Evolutionary conservation across 2,797 vertebrate genomes (phyloP).

Genomic region (Ctenopoma multispine): DNA sequence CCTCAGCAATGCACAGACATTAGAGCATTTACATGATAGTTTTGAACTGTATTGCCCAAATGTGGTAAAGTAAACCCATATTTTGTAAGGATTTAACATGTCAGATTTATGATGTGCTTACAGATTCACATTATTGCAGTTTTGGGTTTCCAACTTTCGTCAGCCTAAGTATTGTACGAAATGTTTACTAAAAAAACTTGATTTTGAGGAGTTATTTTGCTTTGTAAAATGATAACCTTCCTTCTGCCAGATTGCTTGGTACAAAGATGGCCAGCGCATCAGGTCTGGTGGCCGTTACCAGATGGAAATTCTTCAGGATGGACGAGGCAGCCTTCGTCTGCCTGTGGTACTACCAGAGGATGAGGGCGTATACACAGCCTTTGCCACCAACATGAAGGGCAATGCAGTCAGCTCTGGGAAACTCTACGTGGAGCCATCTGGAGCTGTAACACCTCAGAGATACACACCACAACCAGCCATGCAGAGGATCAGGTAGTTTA

Average conservation of each 20-base stretch:
- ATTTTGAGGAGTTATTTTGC: neutral
- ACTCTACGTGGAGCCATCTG: slow-evolving; percentile 92
- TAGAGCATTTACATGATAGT: no score
- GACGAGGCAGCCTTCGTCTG: slow-evolving; percentile 92
- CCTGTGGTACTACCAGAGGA: slow-evolving; percentile 94
- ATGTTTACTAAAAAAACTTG: no score
- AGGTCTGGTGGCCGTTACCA: slow-evolving; percentile 88
- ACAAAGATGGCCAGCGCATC: slow-evolving; percentile 96
- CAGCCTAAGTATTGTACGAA: neutral
- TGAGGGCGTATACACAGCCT: slow-evolving; percentile 96
- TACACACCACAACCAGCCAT: slow-evolving; percentile 90
- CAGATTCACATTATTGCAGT: no score
- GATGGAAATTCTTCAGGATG: slow-evolving; percentile 93
- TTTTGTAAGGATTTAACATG: no score
- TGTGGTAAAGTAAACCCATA: no score
- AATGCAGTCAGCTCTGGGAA: slow-evolving; percentile 96
- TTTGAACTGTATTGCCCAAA: no score
- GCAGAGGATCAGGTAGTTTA: slow-evolving; percentile 90
- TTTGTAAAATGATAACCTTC: neutral
- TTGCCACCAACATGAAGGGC: slow-evolving; percentile 92
- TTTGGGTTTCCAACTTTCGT: no score
- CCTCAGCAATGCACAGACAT: no score
- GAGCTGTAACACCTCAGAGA: slow-evolving; percentile 84
- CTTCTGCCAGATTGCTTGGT: slow-evolving; percentile 91
- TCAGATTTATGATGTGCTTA: no score